Base-by-base conservation (phyloP, 2,888 invertebrate species). In the Lycia hirtaria region DNA sequence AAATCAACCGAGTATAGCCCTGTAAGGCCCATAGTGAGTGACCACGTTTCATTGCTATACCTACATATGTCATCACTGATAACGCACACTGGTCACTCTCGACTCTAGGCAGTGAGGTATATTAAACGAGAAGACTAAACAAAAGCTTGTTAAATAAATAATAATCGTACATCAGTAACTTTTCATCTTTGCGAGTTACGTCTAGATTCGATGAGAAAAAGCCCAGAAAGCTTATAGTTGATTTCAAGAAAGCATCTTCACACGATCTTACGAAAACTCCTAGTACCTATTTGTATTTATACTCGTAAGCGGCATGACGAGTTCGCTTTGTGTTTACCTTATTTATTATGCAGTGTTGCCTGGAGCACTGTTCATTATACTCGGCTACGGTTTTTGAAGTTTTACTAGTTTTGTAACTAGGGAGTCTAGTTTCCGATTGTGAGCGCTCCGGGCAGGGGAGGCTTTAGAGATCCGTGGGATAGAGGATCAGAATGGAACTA, bases 391-490 rank as follows among this genome's bases (percentile, higher is more conserved):
- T 48, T 58, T 57, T 58, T 58, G 52, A 52, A 53, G 48, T 58
- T 58, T 53, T 43, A 30, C 52, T 58, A 58, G 57, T 58, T 53
- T 32, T 44, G 47, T 38, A 52, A 58, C 57, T 58, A 52, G 43
- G 41, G 30, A 58, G 57, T 53, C 57, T 58, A 53, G 57, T 44
- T 58, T 58, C 57, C 57, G 57, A 58, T 58, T 58, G 52, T 43
- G 37, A n/a, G 10, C 3, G 37, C 50, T 32, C 19, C n/a, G 20
- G 30, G 48, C 38, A 12, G 15, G 20, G 30, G 37, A 4, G n/a
- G 41, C 43, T 49, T 19, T 45, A 9, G 17, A 38, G 37, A n/a
- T 30, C 35, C n/a, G 7, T 6, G 14, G 9, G 10, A n/a, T n/a
- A n/a, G n/a, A n/a, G 9, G 12, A 24, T n/a, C n/a, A n/a, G 12